A percentile compares a stretch with the other conserved stretches of the same genome.
Conservation (phyloP, 1,140 invertebrate genomes). For the Dendrolimus kikuchii region DNA sequence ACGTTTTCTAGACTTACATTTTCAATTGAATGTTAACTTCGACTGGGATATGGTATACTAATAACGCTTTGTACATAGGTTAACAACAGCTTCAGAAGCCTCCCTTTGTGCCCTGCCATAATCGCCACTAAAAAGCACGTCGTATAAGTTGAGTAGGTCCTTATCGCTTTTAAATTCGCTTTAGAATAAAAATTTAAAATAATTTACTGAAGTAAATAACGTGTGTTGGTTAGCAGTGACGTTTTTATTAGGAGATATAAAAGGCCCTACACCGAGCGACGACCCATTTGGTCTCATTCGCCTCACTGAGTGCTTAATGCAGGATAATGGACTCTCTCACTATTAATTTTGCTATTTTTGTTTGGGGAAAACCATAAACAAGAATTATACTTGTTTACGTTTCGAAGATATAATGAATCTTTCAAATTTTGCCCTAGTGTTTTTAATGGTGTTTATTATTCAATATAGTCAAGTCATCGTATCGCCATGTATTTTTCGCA, state of each 20-base stretch:
- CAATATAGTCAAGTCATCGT: no score
- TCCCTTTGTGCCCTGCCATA: no score
- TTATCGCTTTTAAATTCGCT: neutral
- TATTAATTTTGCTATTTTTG: constrained; percentile 45
- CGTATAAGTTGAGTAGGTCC: no score
- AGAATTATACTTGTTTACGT: constrained; percentile 12
- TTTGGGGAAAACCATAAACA: constrained; percentile 23
- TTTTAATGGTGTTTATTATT: no score
- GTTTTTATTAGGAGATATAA: constrained; percentile 39
- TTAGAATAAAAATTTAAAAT: neutral
- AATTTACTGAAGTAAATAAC: constrained; percentile 20
- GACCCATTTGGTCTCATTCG: constrained; percentile 36
- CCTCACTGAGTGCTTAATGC: constrained; percentile 48
- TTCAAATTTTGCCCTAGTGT: no score
- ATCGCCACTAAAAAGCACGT: no score
- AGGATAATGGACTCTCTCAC: constrained; percentile 46
- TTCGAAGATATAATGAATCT: neutral
- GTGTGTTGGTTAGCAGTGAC: constrained; percentile 31
- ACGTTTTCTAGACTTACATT: no score
- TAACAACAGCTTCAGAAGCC: no score
- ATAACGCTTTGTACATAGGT: no score
- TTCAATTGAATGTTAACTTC: no score
- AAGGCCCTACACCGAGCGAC: constrained; percentile 23
- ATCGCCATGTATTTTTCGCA: no score
- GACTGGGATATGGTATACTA: no score